Percentiles rank a stretch among this genome's conserved stretches.
phyloP scores from a whole-genome alignment of 2,888 invertebrate species.

The Xylocampa areola region DNA sequence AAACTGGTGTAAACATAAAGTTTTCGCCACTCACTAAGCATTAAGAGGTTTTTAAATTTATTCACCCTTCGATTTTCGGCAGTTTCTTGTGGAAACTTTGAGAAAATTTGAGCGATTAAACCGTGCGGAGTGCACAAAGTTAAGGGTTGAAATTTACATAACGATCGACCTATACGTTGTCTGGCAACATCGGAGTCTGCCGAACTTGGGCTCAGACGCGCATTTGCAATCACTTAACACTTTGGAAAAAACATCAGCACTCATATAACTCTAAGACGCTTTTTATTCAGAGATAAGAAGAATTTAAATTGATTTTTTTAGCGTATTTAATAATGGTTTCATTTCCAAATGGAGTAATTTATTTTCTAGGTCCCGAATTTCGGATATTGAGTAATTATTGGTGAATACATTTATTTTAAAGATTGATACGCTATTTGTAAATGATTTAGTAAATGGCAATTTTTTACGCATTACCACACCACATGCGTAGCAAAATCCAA shows the following conservation, averaged over 20 bases:
- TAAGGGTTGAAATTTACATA: conserved; percentile 88
- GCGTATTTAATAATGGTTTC: too few species aligned
- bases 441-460: too few species aligned
- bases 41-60: conserved; percentile 88
- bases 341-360: too few species aligned
- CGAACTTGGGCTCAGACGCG: conserved; percentile 34
- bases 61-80: conserved; percentile 86
- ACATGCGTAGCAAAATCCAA: too few species aligned
- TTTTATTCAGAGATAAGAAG: conserved; percentile 14
- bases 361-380: too few species aligned
- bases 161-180: conserved; percentile 69
- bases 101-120: conserved; percentile 86
- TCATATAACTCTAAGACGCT: conserved; percentile 11
- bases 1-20: conserved; percentile 77
- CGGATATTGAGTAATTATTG: too few species aligned
- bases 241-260: conserved; percentile 24
- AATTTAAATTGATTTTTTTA: too few species aligned
- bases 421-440: too few species aligned
- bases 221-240: conserved; percentile 54
- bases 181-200: conserved; percentile 46
- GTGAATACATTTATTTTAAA: too few species aligned
- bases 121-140: conserved; percentile 80
- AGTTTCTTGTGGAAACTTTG: conserved; percentile 78
- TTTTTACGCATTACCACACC: too few species aligned
- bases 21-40: conserved; percentile 82